phyloP scores from a whole-genome alignment of 2,113 vertebrate species.

The Sinocyclocheilus grahami region DNA sequence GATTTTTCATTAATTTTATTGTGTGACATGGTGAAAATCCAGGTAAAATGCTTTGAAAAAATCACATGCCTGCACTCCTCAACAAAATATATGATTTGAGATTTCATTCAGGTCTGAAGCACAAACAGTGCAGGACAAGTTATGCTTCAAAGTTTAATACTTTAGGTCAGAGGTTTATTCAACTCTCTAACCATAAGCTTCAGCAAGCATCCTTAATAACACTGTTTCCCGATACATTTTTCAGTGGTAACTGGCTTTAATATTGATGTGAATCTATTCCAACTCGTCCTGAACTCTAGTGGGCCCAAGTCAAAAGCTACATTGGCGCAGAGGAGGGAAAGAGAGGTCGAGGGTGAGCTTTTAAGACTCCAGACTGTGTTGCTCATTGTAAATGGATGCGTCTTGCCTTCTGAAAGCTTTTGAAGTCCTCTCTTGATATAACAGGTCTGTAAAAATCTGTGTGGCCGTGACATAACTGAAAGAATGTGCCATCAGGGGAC shows the following conservation, averaged over 20 bases:
- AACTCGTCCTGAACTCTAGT: not conserved
- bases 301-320: slow-evolving; percentile 21
- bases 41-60: not conserved
- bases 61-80: not conserved
- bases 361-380: slow-evolving; percentile 37
- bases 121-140: not conserved
- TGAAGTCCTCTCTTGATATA: slow-evolving; percentile 29
- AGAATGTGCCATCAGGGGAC: slow-evolving; percentile 37
- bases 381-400: slow-evolving; percentile 50
- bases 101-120: not conserved
- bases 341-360: slow-evolving; percentile 39
- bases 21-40: not conserved
- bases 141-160: not conserved
- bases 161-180: not conserved
- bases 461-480: slow-evolving; percentile 42
- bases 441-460: slow-evolving; percentile 29
- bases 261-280: slow-evolving; percentile 5
- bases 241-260: not conserved
- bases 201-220: not conserved
- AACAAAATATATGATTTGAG: not conserved
- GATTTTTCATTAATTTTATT: not conserved
- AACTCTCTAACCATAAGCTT: not conserved
- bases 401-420: slow-evolving; percentile 41
- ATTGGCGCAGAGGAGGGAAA: slow-evolving; percentile 7
- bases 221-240: slow-evolving; percentile 11